Evolutionary conservation across 2,113 vertebrate genomes (phyloP).

Genomic region (Alosa alosa): DNA sequence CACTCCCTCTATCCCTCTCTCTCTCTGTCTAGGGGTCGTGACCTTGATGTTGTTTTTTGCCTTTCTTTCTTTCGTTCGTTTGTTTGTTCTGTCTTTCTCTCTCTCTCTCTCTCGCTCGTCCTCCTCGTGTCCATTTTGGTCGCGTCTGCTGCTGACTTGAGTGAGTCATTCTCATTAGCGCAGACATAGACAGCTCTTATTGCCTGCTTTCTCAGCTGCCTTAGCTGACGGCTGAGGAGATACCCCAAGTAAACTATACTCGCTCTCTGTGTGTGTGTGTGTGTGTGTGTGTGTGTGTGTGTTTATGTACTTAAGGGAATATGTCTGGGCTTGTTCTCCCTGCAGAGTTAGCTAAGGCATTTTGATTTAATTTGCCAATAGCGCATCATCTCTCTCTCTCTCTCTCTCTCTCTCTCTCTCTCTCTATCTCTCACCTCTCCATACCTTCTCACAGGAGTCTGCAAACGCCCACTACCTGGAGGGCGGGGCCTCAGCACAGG

Average conservation of each 20-base stretch:
- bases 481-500: conserved; percentile 74
- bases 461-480: conserved; percentile 79
- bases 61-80: neutral
- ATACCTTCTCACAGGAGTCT: conserved; percentile 70
- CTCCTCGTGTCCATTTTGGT: neutral
- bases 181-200: neutral
- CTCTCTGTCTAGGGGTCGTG: neutral
- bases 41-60: neutral
- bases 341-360: neutral
- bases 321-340: conserved; percentile 10
- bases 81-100: neutral
- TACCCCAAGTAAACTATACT: neutral
- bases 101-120: neutral
- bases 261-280: neutral
- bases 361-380: conserved; percentile 15
- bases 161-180: neutral
- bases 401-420: neutral
- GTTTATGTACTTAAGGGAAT: neutral
- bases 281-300: conserved; percentile 22
- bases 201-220: neutral
- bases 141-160: neutral
- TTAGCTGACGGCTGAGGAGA: neutral
- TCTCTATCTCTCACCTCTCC: conserved; percentile 11
- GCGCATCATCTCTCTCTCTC: conserved; percentile 5
- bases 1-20: no score